Evolutionary conservation across 2,113 vertebrate species (phyloP), one percentile per base, ranked within the genome.

Genomic region (Anolis sagrei): DNA sequence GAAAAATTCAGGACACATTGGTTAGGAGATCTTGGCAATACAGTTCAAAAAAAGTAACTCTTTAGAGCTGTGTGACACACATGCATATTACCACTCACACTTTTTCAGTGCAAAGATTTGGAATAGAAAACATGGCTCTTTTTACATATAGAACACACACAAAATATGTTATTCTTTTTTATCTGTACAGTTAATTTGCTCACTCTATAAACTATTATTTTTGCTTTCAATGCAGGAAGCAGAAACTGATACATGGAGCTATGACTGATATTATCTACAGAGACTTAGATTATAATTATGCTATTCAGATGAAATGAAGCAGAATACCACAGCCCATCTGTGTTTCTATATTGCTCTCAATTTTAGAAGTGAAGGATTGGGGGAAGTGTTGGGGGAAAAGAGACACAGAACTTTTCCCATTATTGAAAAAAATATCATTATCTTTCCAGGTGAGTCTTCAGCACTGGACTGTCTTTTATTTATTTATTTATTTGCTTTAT

Each of bases 211-310:
- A 34, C 14, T 66, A 82, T 85, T 19, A 4, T 70, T 85, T 44
- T 39, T 54, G 14, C 18, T 36, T 66, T n/a, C 4, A 32, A 18
- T 11, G 54, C 3, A 25, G 64, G 19, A 70, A 49, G 25, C n/a
- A 69, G 27, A 58, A 78, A 61, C 58, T 62, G 54, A 62, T 13
- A 5, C 3, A 27, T 13, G 27, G 32, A 5, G 32, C 5, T 5
- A 23, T 70, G 62, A 77, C 66, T 9, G 58, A 92, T 86, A 34
- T 68, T 86, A 83, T 91, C 1, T 80, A 85, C 48, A n/a, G 72
- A 92, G 32, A 2, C 0, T 73, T 92, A 93, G 93, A 94, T 93
- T 93, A 90, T 82, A 91, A 81, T 80, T 89, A 34, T 68, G 13
- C 87, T 86, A 87, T 86, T 68, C 82, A 72, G 18, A 66, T 87